A percentile compares a stretch with the other conserved stretches of the same genome.
Conservation (phyloP, 2,888 invertebrate species). For the Coecobrya sp. region DNA sequence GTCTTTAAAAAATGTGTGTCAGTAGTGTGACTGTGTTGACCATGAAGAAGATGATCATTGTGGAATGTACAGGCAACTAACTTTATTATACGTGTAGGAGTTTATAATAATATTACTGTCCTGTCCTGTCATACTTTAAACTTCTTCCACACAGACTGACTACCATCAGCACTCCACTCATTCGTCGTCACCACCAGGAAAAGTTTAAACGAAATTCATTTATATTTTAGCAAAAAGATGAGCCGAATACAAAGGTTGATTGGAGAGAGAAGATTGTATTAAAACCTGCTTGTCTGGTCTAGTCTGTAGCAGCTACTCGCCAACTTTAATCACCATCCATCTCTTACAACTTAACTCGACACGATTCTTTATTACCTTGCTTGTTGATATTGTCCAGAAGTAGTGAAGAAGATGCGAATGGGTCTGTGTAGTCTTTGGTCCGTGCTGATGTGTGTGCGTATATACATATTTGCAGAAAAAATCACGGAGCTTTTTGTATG, state of each 20-base stretch:
- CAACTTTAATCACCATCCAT: constrained; percentile 38
- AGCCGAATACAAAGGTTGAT: background rate
- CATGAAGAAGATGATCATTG: constrained; percentile 67
- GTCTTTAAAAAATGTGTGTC: constrained; percentile 67
- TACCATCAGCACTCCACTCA: background rate
- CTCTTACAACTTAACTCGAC: constrained; percentile 44
- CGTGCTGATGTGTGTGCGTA: background rate
- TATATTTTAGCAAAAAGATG: constrained; percentile 35
- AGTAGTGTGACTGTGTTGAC: constrained; percentile 61
- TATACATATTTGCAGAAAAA: background rate
- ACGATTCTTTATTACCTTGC: constrained; percentile 64
- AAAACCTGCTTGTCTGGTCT: constrained; percentile 62
- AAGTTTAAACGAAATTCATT: constrained; percentile 57
- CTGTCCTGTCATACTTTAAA: constrained; percentile 36
- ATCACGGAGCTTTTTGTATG: background rate
- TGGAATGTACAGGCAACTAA: constrained; percentile 37
- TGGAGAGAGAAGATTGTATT: constrained; percentile 4
- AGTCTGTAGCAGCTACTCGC: background rate
- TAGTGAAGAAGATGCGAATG: background rate
- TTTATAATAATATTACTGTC: constrained; percentile 37
- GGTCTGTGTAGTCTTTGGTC: constrained; percentile 27
- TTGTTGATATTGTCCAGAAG: constrained; percentile 62
- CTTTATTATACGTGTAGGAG: background rate
- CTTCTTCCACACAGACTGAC: constrained; percentile 6
- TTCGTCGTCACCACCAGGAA: constrained; percentile 64